A percentile compares a stretch with the other conserved stretches of the same genome.
These are phyloP conservation scores for Entelurus aequoreus DNA, from an alignment of 2,113 vertebrate species.

Conservation along the genomic window DNA sequence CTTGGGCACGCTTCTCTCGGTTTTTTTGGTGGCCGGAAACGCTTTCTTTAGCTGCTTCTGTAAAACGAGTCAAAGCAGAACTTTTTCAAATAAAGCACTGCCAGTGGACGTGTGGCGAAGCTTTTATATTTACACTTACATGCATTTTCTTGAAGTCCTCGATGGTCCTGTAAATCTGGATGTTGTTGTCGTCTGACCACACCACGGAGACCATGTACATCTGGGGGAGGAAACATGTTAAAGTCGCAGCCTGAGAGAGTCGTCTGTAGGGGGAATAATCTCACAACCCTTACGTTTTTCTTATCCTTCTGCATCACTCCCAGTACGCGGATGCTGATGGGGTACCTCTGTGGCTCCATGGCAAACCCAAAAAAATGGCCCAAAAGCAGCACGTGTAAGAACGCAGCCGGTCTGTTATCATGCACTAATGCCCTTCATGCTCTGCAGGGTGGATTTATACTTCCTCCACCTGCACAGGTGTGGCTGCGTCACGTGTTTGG, in stretches of 20 bases:
- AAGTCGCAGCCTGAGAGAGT: background rate
- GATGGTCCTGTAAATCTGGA: constrained; percentile 78
- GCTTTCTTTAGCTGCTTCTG: constrained; percentile 82
- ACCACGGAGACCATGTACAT: constrained; percentile 78
- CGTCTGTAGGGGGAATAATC: background rate
- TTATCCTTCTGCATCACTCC: constrained; percentile 69
- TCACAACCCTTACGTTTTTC: constrained; percentile 50
- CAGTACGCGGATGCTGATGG: constrained; percentile 47
- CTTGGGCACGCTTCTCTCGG: constrained; percentile 61
- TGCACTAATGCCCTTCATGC: background rate
- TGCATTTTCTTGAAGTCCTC: constrained; percentile 81
- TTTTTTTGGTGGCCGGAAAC: constrained; percentile 71
- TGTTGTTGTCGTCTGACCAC: constrained; percentile 84
- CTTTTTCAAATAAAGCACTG: no score
- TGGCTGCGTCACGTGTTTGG: constrained; percentile 3
- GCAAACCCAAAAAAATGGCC: background rate
- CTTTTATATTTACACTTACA: constrained; percentile 64
- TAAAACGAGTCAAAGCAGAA: background rate
- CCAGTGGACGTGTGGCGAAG: background rate
- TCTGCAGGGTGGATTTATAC: constrained; percentile 28
- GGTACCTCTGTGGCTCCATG: constrained; percentile 61
- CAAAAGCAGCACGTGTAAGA: background rate
- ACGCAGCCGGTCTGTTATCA: fast-evolving
- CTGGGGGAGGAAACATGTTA: constrained; percentile 52
- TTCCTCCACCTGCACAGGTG: constrained; percentile 5